A percentile compares a stretch with the other conserved stretches of the same genome.
Conservation (phyloP, 1,140 invertebrate genomes). For the Leptoteleia sp. region DNA sequence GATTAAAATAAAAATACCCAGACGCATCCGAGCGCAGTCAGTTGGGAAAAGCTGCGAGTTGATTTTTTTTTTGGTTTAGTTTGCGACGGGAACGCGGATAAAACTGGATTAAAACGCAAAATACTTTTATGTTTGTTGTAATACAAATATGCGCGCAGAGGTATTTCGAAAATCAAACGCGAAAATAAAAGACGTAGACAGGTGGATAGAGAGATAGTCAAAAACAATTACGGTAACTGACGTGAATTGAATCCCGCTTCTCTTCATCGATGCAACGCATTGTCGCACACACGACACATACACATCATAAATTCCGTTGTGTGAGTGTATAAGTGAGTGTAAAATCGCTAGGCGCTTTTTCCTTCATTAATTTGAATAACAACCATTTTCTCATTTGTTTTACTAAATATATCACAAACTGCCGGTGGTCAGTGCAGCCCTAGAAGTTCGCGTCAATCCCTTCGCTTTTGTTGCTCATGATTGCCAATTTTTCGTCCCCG, state of each 20-base stretch:
- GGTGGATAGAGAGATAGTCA: constrained; percentile 10
- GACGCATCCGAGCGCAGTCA: not conserved
- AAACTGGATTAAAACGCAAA: constrained; percentile 21
- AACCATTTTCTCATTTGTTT: constrained; percentile 77
- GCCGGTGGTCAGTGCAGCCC: constrained; percentile 72
- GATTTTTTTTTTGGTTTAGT: constrained; percentile 7
- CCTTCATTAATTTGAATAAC: constrained; percentile 78
- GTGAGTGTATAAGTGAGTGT: constrained; percentile 74
- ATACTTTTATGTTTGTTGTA: constrained; percentile 12
- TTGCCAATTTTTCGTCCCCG: constrained; percentile 32
- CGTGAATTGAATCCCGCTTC: constrained; percentile 23
- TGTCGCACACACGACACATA: constrained; percentile 51
- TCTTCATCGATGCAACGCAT: constrained; percentile 46
- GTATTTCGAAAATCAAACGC: constrained; percentile 20
- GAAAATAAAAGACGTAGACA: constrained; percentile 23
- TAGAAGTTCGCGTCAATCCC: constrained; percentile 58
- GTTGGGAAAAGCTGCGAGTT: not conserved
- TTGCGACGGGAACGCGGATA: constrained; percentile 5
- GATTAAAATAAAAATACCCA: not conserved
- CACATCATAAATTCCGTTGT: constrained; percentile 69
- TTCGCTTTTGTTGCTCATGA: constrained; percentile 23
- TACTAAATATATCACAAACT: constrained; percentile 81
- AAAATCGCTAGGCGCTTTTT: constrained; percentile 77
- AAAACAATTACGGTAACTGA: constrained; percentile 33
- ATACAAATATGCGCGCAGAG: constrained; percentile 7